Evolutionary conservation across 2,113 vertebrate species (phyloP), one percentile per base, ranked within the genome.

Genomic region (Reinhardtius hippoglossoides): DNA sequence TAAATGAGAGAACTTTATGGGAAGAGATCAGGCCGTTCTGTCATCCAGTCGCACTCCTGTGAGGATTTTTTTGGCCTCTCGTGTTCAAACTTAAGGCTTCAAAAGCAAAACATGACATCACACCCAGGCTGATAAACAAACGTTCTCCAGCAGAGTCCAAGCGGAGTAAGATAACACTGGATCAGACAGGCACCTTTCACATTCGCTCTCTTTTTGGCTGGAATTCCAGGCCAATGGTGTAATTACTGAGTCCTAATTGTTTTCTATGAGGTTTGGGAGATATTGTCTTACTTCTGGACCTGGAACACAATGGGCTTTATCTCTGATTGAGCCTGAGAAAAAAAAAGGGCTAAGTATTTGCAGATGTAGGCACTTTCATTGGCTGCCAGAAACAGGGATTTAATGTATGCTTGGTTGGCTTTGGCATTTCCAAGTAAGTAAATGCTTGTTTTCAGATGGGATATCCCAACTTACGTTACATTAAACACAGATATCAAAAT

Each of bases 221-320:
- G 66, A 91, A 88, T 88, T 90, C 88, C 83, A 55, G 73, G 71
- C 70, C 73, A 55, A 9, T 89, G 84, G 54, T 89, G 84, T 92
- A 92, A 92, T 88, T 91, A 91, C 78, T 35, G 75, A 35, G 70
- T 83, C 83, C 82, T 90, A 90, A 89, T 88, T 91, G 89, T 92
- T 92, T 91, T 92, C 87, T 87, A 65, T 81, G 76, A 91, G 88
- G 86, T 82, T 78, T 86, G 81, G 85, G 82, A 89, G 85, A 88
- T 92, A 84, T 92, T 90, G 85, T 89, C 83, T 91, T 89, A 84
- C 89, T 85, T 64, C 52, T 88, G 80, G 84, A 90, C 73, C 67
- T 71, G 83, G 80, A 88, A 74, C 79, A 91, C 80, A 89, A 85
- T 90, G 82, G 67, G 76, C 82, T 91, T 89, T 88, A 92, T 92